A percentile compares a stretch with the other conserved stretches of the same genome.
Conservation (phyloP, 1,140 invertebrate genomes). For the Papilio glaucus region DNA sequence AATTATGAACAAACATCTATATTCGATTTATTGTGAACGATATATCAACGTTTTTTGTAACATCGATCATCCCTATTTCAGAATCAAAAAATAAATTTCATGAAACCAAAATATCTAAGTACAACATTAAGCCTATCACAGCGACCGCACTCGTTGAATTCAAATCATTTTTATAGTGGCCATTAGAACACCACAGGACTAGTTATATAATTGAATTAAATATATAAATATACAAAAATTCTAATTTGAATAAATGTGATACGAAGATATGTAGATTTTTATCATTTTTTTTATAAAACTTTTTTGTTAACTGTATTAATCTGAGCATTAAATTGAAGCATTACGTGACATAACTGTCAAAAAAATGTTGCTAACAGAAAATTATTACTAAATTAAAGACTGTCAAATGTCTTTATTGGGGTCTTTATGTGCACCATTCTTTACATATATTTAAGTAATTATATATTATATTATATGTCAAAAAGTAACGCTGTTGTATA, state of each 20-base stretch:
- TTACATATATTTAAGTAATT: constrained; percentile 21
- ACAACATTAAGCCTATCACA: constrained; percentile 36
- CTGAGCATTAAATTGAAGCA: constrained; percentile 28
- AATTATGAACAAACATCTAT: not conserved
- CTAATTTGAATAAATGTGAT: not conserved
- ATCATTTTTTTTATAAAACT: constrained; percentile 2
- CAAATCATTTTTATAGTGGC: not conserved
- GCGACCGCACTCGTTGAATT: constrained; percentile 6
- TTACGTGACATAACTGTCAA: constrained; percentile 24
- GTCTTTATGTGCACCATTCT: constrained; percentile 34
- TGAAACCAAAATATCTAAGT: constrained; percentile 21
- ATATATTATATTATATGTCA: not conserved
- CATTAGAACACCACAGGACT: constrained; percentile 26
- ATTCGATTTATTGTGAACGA: not conserved
- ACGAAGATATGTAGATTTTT: constrained; percentile 1
- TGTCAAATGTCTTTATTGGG: constrained; percentile 12
- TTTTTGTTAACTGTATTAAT: not conserved
- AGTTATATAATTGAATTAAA: constrained; percentile 17
- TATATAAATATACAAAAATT: constrained; percentile 14
- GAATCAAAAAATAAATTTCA: constrained; percentile 29
- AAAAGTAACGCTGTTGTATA: not conserved
- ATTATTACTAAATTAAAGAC: constrained; percentile 32
- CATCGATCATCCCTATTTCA: constrained; percentile 20
- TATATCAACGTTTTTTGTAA: not conserved
- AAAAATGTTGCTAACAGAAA: constrained; percentile 28